Conservation (phyloP, 2,888 invertebrate species). For the Scotopteryx bipunctaria region DNA sequence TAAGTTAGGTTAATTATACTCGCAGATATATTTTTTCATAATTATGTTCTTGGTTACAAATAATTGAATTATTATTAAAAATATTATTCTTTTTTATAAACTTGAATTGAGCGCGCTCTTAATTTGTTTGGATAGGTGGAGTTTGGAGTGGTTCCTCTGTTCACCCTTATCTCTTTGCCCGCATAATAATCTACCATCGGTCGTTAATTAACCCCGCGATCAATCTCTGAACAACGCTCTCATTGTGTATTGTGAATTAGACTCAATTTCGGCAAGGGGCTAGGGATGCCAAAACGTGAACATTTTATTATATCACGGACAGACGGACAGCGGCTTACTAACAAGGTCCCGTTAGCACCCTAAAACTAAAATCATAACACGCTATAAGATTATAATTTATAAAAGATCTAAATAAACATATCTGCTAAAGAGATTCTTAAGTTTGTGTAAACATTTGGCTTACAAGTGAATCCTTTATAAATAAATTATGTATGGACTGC, state of each 20-base stretch:
- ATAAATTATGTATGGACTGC: conserved; percentile 24
- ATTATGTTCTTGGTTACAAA: no score
- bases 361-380: no score
- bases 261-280: conserved; percentile 28
- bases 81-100: no score
- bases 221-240: conserved; percentile 41
- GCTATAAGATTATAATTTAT: no score
- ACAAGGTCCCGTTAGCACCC: no score
- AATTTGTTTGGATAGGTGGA: no score
- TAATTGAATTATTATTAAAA: no score
- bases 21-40: no score
- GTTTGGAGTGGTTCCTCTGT: not conserved
- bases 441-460: conserved; percentile 3
- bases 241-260: conserved; percentile 40
- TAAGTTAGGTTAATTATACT: no score
- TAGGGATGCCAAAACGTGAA: conserved; percentile 24
- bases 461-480: conserved; percentile 18
- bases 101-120: no score
- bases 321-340: no score
- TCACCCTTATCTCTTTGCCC: conserved; percentile 16
- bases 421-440: not conserved
- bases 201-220: conserved; percentile 49
- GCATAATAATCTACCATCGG: conserved; percentile 27
- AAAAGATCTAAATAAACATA: no score
- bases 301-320: not conserved